A percentile compares a stretch with the other conserved stretches of the same genome.
Evolutionary conservation across 2,113 vertebrate species (phyloP).

Genomic region (Siniperca chuatsi): DNA sequence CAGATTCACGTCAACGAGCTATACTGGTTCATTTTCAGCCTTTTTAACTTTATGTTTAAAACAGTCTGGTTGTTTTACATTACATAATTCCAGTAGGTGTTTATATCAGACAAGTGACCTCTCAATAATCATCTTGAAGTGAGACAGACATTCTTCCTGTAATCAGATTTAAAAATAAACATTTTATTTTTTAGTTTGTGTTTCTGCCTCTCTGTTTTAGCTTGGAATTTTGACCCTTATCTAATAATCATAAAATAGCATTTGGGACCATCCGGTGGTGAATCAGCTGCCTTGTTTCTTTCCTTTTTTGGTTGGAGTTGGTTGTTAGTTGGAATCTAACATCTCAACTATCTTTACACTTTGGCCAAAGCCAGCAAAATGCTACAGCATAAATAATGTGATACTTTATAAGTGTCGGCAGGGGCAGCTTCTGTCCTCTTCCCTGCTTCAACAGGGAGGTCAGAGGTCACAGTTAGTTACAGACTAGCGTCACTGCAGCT

Average conservation of each 20-base stretch:
- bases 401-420: no score
- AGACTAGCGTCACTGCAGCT: background rate
- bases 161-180: slow-evolving; percentile 10
- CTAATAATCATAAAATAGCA: background rate
- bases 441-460: background rate
- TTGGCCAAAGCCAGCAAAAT: background rate
- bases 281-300: no score
- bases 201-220: background rate
- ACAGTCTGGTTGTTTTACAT: background rate
- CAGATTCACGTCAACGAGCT: background rate
- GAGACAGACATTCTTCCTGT: slow-evolving; percentile 12
- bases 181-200: background rate
- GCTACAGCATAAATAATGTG: background rate
- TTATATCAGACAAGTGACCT: background rate
- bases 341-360: background rate
- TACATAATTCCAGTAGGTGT: background rate
- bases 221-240: background rate
- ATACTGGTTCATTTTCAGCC: background rate
- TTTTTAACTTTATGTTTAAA: background rate
- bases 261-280: background rate
- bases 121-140: background rate
- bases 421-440: no score
- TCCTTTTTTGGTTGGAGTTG: background rate
- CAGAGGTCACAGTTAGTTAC: background rate
- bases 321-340: background rate